These are phyloP conservation scores for Helicoverpa zea DNA, from an alignment of 1,140 invertebrate genomes.

Conservation along the genomic window DNA sequence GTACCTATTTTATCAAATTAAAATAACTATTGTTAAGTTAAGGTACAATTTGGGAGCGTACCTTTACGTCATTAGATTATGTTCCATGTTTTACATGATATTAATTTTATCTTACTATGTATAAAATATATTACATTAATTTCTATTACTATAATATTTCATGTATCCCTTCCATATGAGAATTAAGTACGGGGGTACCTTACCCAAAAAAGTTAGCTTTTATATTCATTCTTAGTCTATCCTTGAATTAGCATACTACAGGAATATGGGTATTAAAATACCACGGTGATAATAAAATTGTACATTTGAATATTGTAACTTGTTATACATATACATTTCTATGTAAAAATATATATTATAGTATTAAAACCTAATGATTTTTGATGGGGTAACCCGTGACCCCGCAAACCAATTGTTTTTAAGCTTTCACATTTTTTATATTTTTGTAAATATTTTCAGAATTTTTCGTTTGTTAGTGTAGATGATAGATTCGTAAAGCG, in stretches of 20 bases:
- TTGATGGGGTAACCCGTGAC: not conserved
- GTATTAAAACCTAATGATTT: not conserved
- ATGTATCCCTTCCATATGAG: too few species aligned
- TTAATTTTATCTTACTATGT: too few species aligned
- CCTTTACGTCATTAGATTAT: not conserved
- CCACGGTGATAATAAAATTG: constrained; percentile 11
- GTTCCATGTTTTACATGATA: not conserved
- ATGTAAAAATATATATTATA: constrained; percentile 9
- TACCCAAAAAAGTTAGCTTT: not conserved
- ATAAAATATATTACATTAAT: too few species aligned
- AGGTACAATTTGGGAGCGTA: too few species aligned
- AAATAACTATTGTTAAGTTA: too few species aligned
- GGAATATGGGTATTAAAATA: not conserved
- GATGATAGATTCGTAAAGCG: too few species aligned
- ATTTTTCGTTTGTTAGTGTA: not conserved
- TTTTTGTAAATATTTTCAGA: constrained; percentile 8
- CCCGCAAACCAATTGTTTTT: not conserved
- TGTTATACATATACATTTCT: not conserved
- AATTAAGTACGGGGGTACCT: too few species aligned
- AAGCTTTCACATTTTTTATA: not conserved
- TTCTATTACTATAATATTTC: too few species aligned
- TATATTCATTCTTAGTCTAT: not conserved
- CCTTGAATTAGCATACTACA: not conserved
- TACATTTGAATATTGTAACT: constrained; percentile 1
- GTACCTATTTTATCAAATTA: too few species aligned